Percentiles rank a stretch among this genome's conserved stretches.
Evolutionary conservation across 1,140 invertebrate genomes (phyloP).

Genomic region (Drosophila bocqueti): DNA sequence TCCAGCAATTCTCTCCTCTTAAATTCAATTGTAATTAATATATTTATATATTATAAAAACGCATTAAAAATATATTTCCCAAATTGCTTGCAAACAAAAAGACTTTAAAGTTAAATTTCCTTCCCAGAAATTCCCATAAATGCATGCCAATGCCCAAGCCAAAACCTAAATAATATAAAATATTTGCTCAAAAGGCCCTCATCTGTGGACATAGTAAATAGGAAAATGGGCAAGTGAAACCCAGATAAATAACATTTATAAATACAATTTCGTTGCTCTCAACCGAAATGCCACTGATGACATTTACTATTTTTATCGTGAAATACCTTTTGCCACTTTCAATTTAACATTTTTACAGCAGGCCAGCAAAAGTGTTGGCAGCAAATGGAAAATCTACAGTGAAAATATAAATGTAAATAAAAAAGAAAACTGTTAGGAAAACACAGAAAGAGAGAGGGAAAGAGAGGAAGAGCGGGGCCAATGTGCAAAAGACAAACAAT

Average conservation of each 20-base stretch:
- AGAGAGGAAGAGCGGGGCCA: neutral
- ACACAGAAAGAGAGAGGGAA: neutral
- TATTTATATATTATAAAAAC: no score
- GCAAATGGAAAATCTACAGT: slow-evolving; percentile 29
- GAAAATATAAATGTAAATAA: slow-evolving; percentile 11
- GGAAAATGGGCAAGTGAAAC: neutral
- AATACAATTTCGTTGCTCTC: slow-evolving; percentile 44
- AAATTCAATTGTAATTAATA: no score
- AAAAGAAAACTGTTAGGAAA: slow-evolving; percentile 24
- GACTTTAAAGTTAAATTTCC: neutral
- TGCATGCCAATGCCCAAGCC: neutral
- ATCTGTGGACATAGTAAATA: neutral
- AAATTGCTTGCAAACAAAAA: no score
- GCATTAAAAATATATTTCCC: no score
- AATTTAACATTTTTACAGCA: slow-evolving; percentile 41
- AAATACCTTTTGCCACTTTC: slow-evolving; percentile 53
- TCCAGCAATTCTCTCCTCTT: no score
- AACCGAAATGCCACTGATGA: slow-evolving; percentile 15
- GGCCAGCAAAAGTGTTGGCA: slow-evolving; percentile 26
- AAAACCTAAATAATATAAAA: neutral
- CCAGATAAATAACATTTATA: slow-evolving; percentile 28
- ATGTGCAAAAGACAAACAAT: slow-evolving; percentile 43
- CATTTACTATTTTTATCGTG: slow-evolving; percentile 40
- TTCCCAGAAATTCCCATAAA: neutral
- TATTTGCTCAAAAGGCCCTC: neutral